Conservation (phyloP, 2,888 invertebrate genomes). For the Hybos culiciformis region DNA sequence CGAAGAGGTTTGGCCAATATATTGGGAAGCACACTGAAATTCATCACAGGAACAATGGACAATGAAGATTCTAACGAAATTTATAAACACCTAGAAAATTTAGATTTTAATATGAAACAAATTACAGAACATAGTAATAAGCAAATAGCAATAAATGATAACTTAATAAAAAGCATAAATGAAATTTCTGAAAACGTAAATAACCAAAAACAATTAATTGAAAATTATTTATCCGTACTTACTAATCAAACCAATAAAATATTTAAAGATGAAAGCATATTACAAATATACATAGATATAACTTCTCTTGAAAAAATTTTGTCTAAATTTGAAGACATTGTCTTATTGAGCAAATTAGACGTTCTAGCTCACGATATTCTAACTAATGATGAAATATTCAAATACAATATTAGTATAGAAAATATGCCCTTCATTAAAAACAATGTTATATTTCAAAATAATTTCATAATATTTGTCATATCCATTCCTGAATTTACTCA, state of each 20-base stretch:
- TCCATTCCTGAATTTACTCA: not conserved
- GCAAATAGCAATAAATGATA: not conserved
- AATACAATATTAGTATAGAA: conserved; percentile 4
- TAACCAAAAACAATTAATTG: too few relatives aligned
- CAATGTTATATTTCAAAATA: not conserved
- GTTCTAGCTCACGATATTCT: conserved; percentile 5
- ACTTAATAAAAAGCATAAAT: not conserved
- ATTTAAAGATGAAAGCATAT: too few relatives aligned
- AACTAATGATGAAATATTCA: conserved; percentile 1
- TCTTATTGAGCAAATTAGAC: conserved; percentile 2
- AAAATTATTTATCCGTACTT: too few relatives aligned
- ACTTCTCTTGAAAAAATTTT: too few relatives aligned
- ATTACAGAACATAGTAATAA: not conserved
- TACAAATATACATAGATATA: too few relatives aligned
- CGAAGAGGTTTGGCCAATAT: not conserved
- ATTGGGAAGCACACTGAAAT: not conserved
- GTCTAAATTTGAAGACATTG: too few relatives aligned
- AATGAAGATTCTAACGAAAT: conserved; percentile 1
- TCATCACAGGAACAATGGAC: conserved; percentile 1
- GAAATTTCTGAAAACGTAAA: too few relatives aligned
- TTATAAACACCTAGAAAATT: not conserved
- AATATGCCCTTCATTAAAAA: not conserved
- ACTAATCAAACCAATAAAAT: too few relatives aligned
- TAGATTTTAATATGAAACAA: not conserved
- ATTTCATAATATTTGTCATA: not conserved